Evolutionary conservation across 2,888 invertebrate genomes (phyloP).

Genomic region (Xylophagus ater): DNA sequence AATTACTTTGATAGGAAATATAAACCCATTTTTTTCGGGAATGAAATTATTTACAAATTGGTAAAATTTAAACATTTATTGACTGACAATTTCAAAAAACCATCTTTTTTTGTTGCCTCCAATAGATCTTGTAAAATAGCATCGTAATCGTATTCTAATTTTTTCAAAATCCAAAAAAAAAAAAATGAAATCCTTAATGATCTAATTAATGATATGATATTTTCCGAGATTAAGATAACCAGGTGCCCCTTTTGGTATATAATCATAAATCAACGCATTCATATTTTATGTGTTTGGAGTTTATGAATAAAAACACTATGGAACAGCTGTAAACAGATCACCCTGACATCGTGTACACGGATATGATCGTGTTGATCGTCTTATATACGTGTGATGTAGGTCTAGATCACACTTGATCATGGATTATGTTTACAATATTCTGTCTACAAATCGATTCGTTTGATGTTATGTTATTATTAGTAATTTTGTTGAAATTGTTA

Average conservation of each 20-base stretch:
- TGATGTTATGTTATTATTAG: too few relatives aligned
- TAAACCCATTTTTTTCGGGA: too few relatives aligned
- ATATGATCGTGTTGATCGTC: slow-evolving; percentile 3
- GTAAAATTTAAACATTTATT: too few relatives aligned
- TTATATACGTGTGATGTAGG: slow-evolving; percentile 8
- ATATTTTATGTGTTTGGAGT: slow-evolving; percentile 16
- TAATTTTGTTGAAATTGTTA: slow-evolving; percentile 11
- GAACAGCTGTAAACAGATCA: slow-evolving; percentile 17
- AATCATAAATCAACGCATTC: slow-evolving; percentile 17
- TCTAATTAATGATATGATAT: slow-evolving; percentile 18
- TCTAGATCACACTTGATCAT: slow-evolving; percentile 14
- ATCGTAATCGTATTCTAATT: too few relatives aligned
- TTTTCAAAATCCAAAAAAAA: too few relatives aligned
- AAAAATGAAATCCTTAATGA: too few relatives aligned
- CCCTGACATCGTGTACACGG: slow-evolving; percentile 10
- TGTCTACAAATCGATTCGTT: slow-evolving; percentile 15
- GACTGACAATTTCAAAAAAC: too few relatives aligned
- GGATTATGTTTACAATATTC: slow-evolving; percentile 14
- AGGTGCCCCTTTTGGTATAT: slow-evolving; percentile 15
- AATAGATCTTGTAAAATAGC: too few relatives aligned
- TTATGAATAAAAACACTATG: slow-evolving; percentile 16
- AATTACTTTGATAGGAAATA: too few relatives aligned
- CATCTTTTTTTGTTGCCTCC: too few relatives aligned
- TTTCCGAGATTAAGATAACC: slow-evolving; percentile 15
- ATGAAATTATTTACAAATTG: too few relatives aligned